A percentile compares a stretch with the other conserved stretches of the same genome.
These are phyloP conservation scores for Triops longicaudatus DNA, from an alignment of 1,140 invertebrate species.

Conservation along the genomic window DNA sequence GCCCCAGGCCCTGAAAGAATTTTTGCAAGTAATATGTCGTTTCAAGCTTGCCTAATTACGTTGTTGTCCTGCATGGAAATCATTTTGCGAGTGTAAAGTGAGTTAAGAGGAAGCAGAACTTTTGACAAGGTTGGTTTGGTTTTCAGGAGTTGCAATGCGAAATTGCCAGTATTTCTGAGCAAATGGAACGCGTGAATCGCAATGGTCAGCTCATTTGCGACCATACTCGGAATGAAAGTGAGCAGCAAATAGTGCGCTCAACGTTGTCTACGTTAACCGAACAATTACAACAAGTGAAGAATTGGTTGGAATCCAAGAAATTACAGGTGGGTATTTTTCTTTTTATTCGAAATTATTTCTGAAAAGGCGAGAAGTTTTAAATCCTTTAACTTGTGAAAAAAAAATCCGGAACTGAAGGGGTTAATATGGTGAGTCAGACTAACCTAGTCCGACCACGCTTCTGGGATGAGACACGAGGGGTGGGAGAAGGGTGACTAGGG, in stretches of 20 bases:
- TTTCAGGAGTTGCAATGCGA: slow-evolving; percentile 62
- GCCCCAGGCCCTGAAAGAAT: slow-evolving; percentile 64
- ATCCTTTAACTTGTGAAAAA: too few species aligned
- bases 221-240: slow-evolving; percentile 63
- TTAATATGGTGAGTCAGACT: background rate
- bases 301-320: slow-evolving; percentile 70
- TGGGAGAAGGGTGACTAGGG: background rate
- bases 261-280: slow-evolving; percentile 65
- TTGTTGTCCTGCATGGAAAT: slow-evolving; percentile 21
- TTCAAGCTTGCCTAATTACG: background rate
- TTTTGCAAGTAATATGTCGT: slow-evolving; percentile 44
- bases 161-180: slow-evolving; percentile 59
- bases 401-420: background rate
- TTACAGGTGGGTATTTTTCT: slow-evolving; percentile 45
- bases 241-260: slow-evolving; percentile 62
- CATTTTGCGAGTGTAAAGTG: background rate
- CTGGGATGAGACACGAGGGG: background rate
- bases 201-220: slow-evolving; percentile 70
- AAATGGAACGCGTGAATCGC: slow-evolving; percentile 63
- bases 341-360: too few species aligned
- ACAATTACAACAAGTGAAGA: slow-evolving; percentile 62
- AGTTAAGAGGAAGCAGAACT: slow-evolving; percentile 24
- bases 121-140: background rate
- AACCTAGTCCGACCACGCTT: background rate
- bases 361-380: too few species aligned